Evolutionary conservation across 2,113 vertebrate genomes (phyloP).

Genomic region (Corythoichthys haematopterus): DNA sequence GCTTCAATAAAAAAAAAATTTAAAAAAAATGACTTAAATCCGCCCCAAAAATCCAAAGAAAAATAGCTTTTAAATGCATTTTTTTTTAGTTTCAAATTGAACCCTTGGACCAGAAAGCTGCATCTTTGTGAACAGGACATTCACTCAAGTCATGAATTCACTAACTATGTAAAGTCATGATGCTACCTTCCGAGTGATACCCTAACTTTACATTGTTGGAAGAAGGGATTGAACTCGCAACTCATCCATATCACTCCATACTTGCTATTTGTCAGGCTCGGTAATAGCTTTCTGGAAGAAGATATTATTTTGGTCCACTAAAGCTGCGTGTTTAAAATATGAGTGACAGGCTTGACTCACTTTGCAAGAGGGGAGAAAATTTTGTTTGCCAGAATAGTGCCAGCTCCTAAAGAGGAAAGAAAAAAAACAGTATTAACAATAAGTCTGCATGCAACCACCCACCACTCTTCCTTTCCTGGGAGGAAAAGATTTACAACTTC

Average conservation of each 20-base stretch:
- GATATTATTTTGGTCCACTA: slow-evolving; percentile 77
- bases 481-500: slow-evolving; percentile 48
- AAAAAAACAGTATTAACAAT: slow-evolving; percentile 47
- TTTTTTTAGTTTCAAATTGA: too few relatives aligned
- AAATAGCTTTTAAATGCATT: too few relatives aligned
- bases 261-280: slow-evolving; percentile 67
- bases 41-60: too few relatives aligned
- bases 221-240: too few relatives aligned
- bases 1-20: too few relatives aligned
- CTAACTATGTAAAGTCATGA: too few relatives aligned
- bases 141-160: too few relatives aligned
- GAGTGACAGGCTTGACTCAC: slow-evolving; percentile 74
- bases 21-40: too few relatives aligned
- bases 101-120: too few relatives aligned
- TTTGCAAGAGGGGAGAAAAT: slow-evolving; percentile 57
- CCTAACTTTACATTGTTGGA: too few relatives aligned
- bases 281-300: slow-evolving; percentile 52
- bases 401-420: slow-evolving; percentile 42
- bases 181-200: too few relatives aligned
- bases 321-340: slow-evolving; percentile 76
- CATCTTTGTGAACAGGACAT: too few relatives aligned
- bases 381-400: slow-evolving; percentile 53
- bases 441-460: slow-evolving; percentile 33
- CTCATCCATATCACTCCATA: slow-evolving; percentile 9
- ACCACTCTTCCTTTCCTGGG: slow-evolving; percentile 33